phyloP scores from a whole-genome alignment of 2,113 vertebrate genomes.

The Ceratotherium simum region DNA sequence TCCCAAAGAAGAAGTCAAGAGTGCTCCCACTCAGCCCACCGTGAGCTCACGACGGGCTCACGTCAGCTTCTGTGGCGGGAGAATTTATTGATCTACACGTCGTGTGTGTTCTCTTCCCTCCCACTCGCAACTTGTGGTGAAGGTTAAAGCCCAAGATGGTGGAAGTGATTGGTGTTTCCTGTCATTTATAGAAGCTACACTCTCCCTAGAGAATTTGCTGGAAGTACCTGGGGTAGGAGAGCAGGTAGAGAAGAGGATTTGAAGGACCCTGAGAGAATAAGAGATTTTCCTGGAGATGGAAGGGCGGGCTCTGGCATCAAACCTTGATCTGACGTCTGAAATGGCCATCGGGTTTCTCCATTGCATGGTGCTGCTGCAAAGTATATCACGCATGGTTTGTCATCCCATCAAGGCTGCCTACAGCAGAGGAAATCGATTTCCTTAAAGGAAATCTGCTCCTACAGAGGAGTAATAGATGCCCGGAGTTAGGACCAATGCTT shows the following conservation, averaged over 20 bases:
- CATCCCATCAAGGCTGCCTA: fast-evolving
- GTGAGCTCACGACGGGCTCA: fast-evolving
- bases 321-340: too few relatives aligned
- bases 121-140: too few relatives aligned
- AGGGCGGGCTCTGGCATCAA: too few relatives aligned
- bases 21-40: not conserved
- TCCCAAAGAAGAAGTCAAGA: not conserved
- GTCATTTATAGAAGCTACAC: too few relatives aligned
- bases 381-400: too few relatives aligned
- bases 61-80: fast-evolving
- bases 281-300: not conserved
- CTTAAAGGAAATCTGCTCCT: not conserved
- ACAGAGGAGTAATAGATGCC: not conserved
- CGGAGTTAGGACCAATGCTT: fast-evolving
- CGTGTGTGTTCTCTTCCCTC: too few relatives aligned
- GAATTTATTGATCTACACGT: fast-evolving
- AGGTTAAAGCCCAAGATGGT: not conserved
- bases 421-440: fast-evolving
- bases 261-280: not conserved
- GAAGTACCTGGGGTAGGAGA: not conserved
- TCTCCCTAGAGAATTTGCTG: not conserved
- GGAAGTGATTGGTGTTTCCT: not conserved
- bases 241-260: not conserved
- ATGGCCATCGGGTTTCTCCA: not conserved
- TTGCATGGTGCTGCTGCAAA: not conserved